Base-by-base conservation (phyloP, 2,888 invertebrate species). In the Patella pellucida region DNA sequence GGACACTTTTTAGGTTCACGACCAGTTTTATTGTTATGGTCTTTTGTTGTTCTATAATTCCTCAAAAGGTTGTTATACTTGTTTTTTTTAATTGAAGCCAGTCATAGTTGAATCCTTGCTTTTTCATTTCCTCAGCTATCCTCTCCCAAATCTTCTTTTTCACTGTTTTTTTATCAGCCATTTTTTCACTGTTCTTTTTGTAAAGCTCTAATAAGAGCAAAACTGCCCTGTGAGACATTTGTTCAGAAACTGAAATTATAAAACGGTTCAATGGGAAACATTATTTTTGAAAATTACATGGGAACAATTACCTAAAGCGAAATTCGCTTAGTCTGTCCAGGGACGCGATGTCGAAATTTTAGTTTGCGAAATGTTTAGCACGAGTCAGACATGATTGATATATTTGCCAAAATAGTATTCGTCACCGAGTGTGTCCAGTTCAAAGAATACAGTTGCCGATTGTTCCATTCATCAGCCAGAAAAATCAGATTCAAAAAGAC, bases 1-100 rank as follows among this genome's bases (percentile, higher is more conserved):
- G 19, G 56, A 56, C 56, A 56, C 56, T 56, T 56, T 56, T 56
- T 56, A 19, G 56, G 56, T 56, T 56, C 56, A 56, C 56, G 56
- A 56, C 56, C 56, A 56, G 56, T 56, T 19, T 56, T 56, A 56
- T 56, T 56, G 16, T 56, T 56, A 56, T 56, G 56, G 15, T 56
- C 56, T 16, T 56, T 56, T 16, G 56, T 56, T 2, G 15, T 9
- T 56, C 56, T 56, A 16, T 56, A 56, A 19, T 56, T 56, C 31
- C 56, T 56, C 9, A 56, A 19, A 19, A n/a, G 56, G 56, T 56
- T 56, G 19, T 56, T 56, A 16, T 56, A 56, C 19, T 56, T 56
- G 16, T 56, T 56, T 15, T 56, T 15, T 56, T 56, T 11, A 56
- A 16, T 56, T 56, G 56, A 16, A 56, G 9, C 11, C 56, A 56